phyloP scores from a whole-genome alignment of 1,140 invertebrate genomes.

The Drosophila subpulchrella region DNA sequence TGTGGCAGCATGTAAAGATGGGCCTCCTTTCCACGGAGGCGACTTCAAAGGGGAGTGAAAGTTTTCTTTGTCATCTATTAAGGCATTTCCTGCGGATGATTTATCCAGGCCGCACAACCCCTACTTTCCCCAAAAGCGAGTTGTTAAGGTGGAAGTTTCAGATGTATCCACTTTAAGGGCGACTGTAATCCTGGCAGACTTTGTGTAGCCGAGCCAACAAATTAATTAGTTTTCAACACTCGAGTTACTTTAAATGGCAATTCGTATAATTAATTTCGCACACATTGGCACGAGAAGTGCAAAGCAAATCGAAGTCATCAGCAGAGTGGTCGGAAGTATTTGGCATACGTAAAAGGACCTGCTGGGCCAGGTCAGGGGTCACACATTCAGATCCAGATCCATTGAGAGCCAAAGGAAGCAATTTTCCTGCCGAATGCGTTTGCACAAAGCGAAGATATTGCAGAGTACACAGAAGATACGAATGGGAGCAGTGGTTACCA shows the following conservation, averaged over 20 bases:
- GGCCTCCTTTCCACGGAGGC: slow-evolving; percentile 7
- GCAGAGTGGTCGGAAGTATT: slow-evolving; percentile 16
- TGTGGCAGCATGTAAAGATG: slow-evolving; percentile 26
- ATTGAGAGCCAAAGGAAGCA: slow-evolving; percentile 47
- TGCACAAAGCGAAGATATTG: slow-evolving; percentile 52
- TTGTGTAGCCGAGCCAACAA: slow-evolving; percentile 21
- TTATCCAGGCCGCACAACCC: slow-evolving; percentile 16
- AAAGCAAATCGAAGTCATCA: slow-evolving; percentile 52
- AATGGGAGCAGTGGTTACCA: slow-evolving; percentile 4
- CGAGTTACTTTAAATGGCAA: slow-evolving; percentile 53
- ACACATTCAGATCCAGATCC: slow-evolving; percentile 1
- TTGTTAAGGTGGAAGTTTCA: not conserved
- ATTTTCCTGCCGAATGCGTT: slow-evolving; percentile 66
- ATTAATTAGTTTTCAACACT: slow-evolving; percentile 65
- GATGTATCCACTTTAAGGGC: slow-evolving; percentile 9
- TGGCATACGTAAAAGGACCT: slow-evolving; percentile 18
- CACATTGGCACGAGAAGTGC: slow-evolving; percentile 41
- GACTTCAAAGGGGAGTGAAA: slow-evolving; percentile 37
- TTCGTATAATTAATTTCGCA: slow-evolving; percentile 51
- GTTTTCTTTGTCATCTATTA: slow-evolving; percentile 45
- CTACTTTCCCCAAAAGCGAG: slow-evolving; percentile 9
- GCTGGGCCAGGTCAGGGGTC: slow-evolving; percentile 29
- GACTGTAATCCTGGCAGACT: slow-evolving; percentile 3
- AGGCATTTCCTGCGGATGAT: slow-evolving; percentile 28
- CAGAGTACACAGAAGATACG: slow-evolving; percentile 10